phyloP scores from a whole-genome alignment of 2,888 invertebrate genomes.

The Eurytoma californica region DNA sequence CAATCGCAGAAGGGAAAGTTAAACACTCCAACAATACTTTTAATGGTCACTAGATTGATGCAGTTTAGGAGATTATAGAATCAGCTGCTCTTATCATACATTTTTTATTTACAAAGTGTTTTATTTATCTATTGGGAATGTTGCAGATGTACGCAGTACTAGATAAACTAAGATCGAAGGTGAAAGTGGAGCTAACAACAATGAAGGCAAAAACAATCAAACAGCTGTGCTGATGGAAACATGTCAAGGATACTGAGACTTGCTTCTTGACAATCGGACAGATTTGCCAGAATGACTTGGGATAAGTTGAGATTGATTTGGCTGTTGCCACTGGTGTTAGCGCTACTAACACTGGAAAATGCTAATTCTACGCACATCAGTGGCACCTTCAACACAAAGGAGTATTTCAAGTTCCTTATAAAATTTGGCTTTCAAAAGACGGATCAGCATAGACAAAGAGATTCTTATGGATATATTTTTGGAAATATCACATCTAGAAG shows the following conservation, averaged over 20 bases:
- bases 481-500: constrained; percentile 91
- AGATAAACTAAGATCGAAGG: neutral
- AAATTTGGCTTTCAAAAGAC: constrained; percentile 99
- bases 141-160: neutral
- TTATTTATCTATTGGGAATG: neutral
- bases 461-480: constrained; percentile 96
- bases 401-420: constrained; percentile 93
- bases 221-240: constrained; percentile 48
- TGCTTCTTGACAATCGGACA: constrained; percentile 50
- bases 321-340: constrained; percentile 47
- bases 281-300: constrained; percentile 13
- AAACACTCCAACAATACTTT: too few species aligned
- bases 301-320: constrained; percentile 36
- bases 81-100: neutral
- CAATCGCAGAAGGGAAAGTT: too few species aligned
- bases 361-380: constrained; percentile 77
- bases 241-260: constrained; percentile 37
- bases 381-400: constrained; percentile 81
- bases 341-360: constrained; percentile 32
- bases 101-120: neutral
- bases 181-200: neutral
- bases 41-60: too few species aligned
- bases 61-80: too few species aligned
- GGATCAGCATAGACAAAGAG: constrained; percentile 87
- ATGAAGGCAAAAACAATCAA: neutral